Evolutionary conservation across 2,113 vertebrate species (phyloP), one percentile per base, ranked within the genome.

Genomic region (Saiga tatarica): DNA sequence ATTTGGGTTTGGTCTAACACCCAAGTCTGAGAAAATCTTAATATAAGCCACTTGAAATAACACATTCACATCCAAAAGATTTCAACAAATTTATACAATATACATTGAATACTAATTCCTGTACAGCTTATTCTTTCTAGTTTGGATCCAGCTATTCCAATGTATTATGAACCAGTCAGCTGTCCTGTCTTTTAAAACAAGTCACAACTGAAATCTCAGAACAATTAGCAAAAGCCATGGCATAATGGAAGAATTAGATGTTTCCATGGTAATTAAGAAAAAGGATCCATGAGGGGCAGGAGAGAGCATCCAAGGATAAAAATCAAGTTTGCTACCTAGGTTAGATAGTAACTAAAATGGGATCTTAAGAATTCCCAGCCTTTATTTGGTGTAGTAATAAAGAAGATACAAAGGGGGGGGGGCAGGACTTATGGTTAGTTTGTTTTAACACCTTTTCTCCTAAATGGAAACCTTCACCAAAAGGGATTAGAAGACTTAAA

Each of bases 21-120:
- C 98, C 96, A 96, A 64, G 87, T 98, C 88, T 93, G 86, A 97
- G 94, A 98, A 67, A 97, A 91, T 98, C 97, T 98, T 98, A 96
- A 98, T 87, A 91, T 94, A 98, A 98, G 98, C 97, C 94, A 83
- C 97, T 98, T 98, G 98, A 98, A 98, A 94, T 96, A 98, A 98
- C 98, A 98, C 95, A 98, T 97, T 98, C 98, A 97, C 93, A 95
- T 98, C 96, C 87, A 47, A 96, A 98, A 82, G 94, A 97, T 95
- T 98, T 97, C 87, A 98, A 93, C 52, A 85, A 62, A 96, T 86
- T 94, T 96, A 89, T 97, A 98, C 98, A 98, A 92, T 96, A 93
- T 96, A 98, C 86, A 93, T 96, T 96, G 96, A 98, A 95, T 92
- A 97, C 94, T 98, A 97, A 98, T 94, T 97, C 91, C 97, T 97